phyloP scores from a whole-genome alignment of 2,797 vertebrate species.

The Enteromius fasciolatus region DNA sequence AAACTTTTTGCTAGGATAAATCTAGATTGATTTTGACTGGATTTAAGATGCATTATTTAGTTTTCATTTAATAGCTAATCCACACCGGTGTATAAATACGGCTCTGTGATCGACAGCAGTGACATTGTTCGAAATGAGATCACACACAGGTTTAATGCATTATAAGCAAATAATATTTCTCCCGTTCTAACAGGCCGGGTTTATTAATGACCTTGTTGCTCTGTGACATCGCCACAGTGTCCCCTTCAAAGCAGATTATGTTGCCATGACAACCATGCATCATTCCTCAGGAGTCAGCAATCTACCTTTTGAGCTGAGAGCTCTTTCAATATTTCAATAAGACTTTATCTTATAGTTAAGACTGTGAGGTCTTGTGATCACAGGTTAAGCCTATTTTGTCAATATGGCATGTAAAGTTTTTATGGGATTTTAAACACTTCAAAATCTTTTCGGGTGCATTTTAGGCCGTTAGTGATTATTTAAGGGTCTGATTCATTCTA shows the following conservation, averaged over 20 bases:
- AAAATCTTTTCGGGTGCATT: neutral
- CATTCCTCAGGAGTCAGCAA: constrained; percentile 57
- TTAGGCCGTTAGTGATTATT: neutral
- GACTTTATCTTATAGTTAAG: constrained; percentile 33
- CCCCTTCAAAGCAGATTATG: constrained; percentile 55
- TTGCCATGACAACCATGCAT: constrained; percentile 63
- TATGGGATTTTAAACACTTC: constrained; percentile 14
- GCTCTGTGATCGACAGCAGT: neutral
- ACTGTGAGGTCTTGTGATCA: constrained; percentile 20
- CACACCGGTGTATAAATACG: neutral
- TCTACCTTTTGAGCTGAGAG: constrained; percentile 36
- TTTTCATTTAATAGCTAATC: neutral
- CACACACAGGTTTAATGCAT: constrained; percentile 23
- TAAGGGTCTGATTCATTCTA: neutral
- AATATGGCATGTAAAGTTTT: neutral
- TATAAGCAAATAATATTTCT: constrained; percentile 37
- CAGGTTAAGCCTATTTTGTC: neutral
- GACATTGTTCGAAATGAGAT: constrained; percentile 15
- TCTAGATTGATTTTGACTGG: neutral
- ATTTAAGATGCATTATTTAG: neutral
- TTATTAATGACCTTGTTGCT: constrained; percentile 52
- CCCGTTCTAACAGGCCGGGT: constrained; percentile 20
- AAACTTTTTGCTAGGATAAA: neutral
- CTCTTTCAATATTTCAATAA: constrained; percentile 34
- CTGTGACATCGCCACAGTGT: constrained; percentile 44